phyloP scores from a whole-genome alignment of 2,113 vertebrate genomes.

The Plecotus auritus region DNA sequence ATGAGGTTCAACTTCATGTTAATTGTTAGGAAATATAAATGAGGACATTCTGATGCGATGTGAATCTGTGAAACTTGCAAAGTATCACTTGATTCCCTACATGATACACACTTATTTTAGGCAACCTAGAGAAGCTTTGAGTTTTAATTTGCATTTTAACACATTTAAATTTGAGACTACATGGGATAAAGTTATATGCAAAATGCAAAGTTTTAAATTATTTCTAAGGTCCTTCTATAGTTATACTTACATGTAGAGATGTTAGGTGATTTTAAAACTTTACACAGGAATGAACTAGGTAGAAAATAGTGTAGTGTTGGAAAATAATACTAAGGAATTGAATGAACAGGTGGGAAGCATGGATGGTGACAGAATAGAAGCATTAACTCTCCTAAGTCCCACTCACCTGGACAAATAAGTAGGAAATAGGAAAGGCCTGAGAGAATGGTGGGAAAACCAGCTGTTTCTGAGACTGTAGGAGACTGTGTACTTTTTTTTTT shows the following conservation, averaged over 20 bases:
- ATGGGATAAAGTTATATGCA: not conserved
- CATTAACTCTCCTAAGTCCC: not conserved
- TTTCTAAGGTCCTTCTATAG: not conserved
- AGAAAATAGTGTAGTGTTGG: not conserved
- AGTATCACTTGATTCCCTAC: not conserved
- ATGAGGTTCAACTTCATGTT: conserved; percentile 45
- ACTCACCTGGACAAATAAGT: not conserved
- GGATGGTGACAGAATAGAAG: not conserved
- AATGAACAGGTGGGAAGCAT: not conserved
- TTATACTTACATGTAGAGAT: not conserved
- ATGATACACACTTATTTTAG: not conserved
- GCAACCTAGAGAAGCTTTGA: not conserved
- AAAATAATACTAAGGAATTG: not conserved
- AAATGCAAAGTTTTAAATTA: not conserved
- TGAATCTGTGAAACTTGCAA: conserved; percentile 38
- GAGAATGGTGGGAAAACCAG: not conserved
- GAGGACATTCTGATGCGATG: not conserved
- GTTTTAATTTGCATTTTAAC: conserved; percentile 17
- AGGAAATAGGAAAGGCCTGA: not conserved
- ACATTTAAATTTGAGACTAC: conserved; percentile 31
- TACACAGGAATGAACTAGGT: not conserved
- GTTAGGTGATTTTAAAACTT: not conserved
- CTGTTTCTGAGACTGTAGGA: not conserved
- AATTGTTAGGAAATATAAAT: conserved; percentile 31
- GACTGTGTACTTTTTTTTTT: no score